Evolutionary conservation across 2,888 invertebrate genomes (phyloP).

Genomic region (Unio pictorum): DNA sequence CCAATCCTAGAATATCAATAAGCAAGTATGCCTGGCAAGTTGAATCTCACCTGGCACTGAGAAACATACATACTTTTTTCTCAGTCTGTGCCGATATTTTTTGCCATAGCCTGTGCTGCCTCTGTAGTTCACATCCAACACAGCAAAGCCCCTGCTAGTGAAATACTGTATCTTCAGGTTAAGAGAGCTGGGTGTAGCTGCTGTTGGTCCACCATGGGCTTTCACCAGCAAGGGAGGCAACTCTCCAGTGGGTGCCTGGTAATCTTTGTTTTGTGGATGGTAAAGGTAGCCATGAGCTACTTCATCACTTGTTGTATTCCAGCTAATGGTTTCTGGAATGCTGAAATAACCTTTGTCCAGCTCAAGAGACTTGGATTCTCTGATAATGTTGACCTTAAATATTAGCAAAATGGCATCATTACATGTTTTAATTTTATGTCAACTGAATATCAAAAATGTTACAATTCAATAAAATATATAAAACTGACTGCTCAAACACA

Average conservation of each 20-base stretch:
- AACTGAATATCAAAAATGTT: neutral
- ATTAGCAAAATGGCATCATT: conserved; percentile 2
- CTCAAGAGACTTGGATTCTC: conserved; percentile 43
- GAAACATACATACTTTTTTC: conserved; percentile 48
- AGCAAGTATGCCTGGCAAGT: neutral
- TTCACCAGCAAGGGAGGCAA: conserved; percentile 70
- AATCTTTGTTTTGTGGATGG: conserved; percentile 69
- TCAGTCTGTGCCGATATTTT: conserved; percentile 66
- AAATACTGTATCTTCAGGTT: conserved; percentile 70
- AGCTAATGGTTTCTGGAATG: conserved; percentile 65
- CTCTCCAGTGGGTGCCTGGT: conserved; percentile 48
- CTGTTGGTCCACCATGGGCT: conserved; percentile 73
- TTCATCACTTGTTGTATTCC: conserved; percentile 58
- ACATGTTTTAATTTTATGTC: neutral
- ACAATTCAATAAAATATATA: neutral
- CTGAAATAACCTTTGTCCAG: conserved; percentile 66
- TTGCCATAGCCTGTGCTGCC: conserved; percentile 72
- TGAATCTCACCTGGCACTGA: neutral
- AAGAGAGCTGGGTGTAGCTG: conserved; percentile 52
- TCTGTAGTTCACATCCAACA: conserved; percentile 72
- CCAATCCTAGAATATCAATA: neutral
- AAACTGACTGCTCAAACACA: too few species aligned
- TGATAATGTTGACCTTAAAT: conserved; percentile 48
- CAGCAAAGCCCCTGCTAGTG: conserved; percentile 72
- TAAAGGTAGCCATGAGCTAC: conserved; percentile 66